Percentiles rank a stretch among this genome's conserved stretches.
Evolutionary conservation across 2,113 vertebrate species (phyloP).

Genomic region (Neolamprologus sp.): DNA sequence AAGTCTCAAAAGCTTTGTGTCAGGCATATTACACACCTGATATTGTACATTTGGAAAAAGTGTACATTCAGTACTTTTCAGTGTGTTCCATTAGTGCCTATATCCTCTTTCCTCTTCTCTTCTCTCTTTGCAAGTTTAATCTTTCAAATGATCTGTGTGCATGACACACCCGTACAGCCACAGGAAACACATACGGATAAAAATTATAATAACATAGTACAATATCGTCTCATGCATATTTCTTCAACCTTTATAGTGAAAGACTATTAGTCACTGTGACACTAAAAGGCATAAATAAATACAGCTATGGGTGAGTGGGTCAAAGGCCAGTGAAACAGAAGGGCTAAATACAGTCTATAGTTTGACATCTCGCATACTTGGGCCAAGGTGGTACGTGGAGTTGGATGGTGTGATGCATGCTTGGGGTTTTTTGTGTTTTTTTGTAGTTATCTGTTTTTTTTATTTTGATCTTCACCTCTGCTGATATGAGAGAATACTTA

Average conservation of each 20-base stretch:
- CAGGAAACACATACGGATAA: neutral
- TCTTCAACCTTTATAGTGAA: neutral
- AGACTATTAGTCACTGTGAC: slow-evolving; percentile 15
- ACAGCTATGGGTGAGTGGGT: slow-evolving; percentile 17
- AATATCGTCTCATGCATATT: slow-evolving; percentile 16
- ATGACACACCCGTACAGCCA: neutral
- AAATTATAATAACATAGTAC: neutral
- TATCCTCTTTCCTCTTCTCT: neutral
- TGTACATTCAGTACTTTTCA: neutral
- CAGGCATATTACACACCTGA: neutral
- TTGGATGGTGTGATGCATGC: neutral
- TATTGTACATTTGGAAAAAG: neutral
- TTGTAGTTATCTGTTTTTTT: neutral
- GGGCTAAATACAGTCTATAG: slow-evolving; percentile 20
- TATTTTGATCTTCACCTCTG: neutral
- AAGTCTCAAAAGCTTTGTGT: neutral
- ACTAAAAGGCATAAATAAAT: slow-evolving; percentile 33
- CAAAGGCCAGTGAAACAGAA: neutral
- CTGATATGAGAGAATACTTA: neutral
- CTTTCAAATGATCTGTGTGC: neutral
- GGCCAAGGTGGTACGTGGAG: neutral
- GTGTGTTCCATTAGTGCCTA: neutral
- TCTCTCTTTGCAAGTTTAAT: neutral
- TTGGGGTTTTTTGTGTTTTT: neutral
- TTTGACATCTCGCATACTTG: slow-evolving; percentile 25